Conservation (phyloP, 2,113 vertebrate species). For the Lampris incognitus region DNA sequence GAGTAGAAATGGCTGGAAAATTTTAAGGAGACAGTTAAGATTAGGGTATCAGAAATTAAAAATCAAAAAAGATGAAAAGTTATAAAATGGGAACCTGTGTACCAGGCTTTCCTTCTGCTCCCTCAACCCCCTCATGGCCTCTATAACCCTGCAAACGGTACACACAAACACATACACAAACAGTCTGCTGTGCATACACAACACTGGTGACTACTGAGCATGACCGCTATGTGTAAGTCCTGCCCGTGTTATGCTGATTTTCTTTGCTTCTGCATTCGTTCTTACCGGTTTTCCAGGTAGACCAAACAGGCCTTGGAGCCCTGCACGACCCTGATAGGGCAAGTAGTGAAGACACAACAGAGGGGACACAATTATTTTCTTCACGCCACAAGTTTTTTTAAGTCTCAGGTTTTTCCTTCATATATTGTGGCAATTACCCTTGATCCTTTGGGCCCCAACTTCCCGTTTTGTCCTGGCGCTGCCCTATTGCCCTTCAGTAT, state of each 20-base stretch:
- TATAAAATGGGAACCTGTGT: conserved; percentile 83
- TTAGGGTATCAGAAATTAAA: conserved; percentile 6
- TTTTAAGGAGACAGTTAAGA: neutral
- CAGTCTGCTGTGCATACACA: neutral
- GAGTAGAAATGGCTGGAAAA: neutral
- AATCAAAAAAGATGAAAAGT: conserved; percentile 54
- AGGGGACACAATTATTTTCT: neutral
- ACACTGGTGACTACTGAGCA: neutral
- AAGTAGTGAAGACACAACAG: neutral
- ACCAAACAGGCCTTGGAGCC: conserved; percentile 82
- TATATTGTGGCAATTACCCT: conserved; percentile 69
- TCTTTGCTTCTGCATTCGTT: neutral
- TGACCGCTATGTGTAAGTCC: too few relatives aligned
- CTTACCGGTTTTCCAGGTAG: conserved; percentile 81
- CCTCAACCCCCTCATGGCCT: conserved; percentile 78
- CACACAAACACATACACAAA: conserved; percentile 27
- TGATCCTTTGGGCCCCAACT: conserved; percentile 74
- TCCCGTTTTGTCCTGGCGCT: conserved; percentile 72
- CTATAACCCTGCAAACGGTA: conserved; percentile 74
- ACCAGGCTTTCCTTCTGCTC: conserved; percentile 82
- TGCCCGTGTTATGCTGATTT: neutral
- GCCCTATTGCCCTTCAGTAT: conserved; percentile 80
- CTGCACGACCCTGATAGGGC: conserved; percentile 78
- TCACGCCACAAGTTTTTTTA: too few relatives aligned
- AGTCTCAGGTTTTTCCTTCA: neutral